Evolutionary conservation across 2,113 vertebrate genomes (phyloP).

Genomic region (Ceyx margarethae): DNA sequence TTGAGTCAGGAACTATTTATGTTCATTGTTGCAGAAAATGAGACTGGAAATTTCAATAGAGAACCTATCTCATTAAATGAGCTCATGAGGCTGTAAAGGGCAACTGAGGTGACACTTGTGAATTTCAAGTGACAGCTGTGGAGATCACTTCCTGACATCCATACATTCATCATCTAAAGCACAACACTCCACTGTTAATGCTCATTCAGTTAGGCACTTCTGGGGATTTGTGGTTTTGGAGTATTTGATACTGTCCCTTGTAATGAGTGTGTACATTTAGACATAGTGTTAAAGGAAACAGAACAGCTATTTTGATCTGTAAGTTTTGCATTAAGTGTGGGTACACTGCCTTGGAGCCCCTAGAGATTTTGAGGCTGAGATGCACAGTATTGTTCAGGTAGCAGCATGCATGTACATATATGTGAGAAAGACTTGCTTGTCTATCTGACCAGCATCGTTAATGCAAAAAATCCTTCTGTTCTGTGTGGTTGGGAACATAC

Average conservation of each 20-base stretch:
- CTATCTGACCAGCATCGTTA: too few species aligned
- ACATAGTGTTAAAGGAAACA: background rate
- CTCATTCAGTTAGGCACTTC: background rate
- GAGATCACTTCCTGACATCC: background rate
- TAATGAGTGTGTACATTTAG: background rate
- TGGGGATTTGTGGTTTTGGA: background rate
- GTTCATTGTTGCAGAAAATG: too few species aligned
- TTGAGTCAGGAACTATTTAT: background rate
- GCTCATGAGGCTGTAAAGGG: background rate
- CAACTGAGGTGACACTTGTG: background rate
- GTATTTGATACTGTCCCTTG: background rate
- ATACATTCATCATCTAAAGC: background rate
- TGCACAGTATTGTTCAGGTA: background rate
- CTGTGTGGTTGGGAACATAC: background rate
- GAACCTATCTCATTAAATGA: background rate
- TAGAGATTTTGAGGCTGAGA: background rate
- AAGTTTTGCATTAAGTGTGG: background rate
- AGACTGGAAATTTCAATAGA: background rate
- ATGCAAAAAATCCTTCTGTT: background rate
- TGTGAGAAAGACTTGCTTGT: background rate
- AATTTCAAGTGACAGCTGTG: background rate
- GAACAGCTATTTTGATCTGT: background rate
- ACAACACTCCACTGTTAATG: background rate
- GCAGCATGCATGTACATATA: accelerated
- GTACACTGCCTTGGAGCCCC: background rate